These are phyloP conservation scores for Ophiodon elongatus DNA, from an alignment of 2,113 vertebrate genomes.

Conservation along the genomic window DNA sequence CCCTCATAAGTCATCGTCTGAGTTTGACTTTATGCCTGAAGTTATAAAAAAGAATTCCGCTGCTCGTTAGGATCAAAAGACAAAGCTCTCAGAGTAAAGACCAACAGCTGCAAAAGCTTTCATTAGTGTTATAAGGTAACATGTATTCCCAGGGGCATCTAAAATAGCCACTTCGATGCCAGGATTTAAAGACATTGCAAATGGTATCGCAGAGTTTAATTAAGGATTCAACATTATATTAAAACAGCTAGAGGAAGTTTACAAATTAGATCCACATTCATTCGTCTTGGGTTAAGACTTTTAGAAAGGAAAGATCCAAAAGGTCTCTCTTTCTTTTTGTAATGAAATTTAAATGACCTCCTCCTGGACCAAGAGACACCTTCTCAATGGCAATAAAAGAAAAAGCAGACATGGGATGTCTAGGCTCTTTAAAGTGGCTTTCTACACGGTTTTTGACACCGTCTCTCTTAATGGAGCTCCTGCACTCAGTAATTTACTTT, in stretches of 20 bases:
- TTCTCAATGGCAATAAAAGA: constrained; percentile 48
- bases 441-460: constrained; percentile 58
- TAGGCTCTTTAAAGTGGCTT: constrained; percentile 55
- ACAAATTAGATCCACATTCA: constrained; percentile 49
- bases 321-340: constrained; percentile 46
- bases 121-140: constrained; percentile 14
- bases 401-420: constrained; percentile 38
- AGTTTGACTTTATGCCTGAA: constrained; percentile 18
- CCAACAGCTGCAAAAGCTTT: constrained; percentile 16
- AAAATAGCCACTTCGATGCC: constrained; percentile 15
- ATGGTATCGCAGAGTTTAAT: constrained; percentile 34
- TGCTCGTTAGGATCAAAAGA: constrained; percentile 31
- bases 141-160: neutral
- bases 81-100: constrained; percentile 7
- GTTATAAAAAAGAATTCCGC: constrained; percentile 30
- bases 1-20: constrained; percentile 8
- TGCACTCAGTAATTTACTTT: constrained; percentile 58
- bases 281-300: constrained; percentile 33
- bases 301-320: constrained; percentile 44
- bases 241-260: constrained; percentile 46
- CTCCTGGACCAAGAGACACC: constrained; percentile 45
- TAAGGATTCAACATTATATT: constrained; percentile 39
- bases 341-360: constrained; percentile 68
- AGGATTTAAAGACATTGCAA: constrained; percentile 30
- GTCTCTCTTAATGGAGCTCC: constrained; percentile 56